phyloP scores from a whole-genome alignment of 1,140 invertebrate genomes.

The Danaus melanippus region DNA sequence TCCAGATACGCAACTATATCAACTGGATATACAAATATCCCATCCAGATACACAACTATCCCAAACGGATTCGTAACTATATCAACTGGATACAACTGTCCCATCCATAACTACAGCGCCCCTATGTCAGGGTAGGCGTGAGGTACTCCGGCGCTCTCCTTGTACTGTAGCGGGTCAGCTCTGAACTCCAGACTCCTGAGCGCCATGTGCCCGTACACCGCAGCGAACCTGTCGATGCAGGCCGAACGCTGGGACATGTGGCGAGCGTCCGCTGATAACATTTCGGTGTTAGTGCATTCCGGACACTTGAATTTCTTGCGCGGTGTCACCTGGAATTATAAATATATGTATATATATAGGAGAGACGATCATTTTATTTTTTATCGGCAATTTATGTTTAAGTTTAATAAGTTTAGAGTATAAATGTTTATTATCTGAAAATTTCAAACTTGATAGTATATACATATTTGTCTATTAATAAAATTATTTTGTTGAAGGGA shows the following conservation, averaged over 20 bases:
- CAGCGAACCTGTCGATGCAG: slow-evolving; percentile 91
- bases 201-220: slow-evolving; percentile 90
- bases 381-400: too few species aligned
- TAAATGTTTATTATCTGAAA: too few species aligned
- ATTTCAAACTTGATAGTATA: too few species aligned
- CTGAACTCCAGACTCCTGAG: slow-evolving; percentile 92
- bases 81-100: too few species aligned
- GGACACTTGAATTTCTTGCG: slow-evolving; percentile 99
- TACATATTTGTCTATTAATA: too few species aligned
- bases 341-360: background rate
- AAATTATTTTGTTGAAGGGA: too few species aligned
- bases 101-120: slow-evolving; percentile 76
- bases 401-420: too few species aligned
- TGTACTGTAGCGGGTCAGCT: slow-evolving; percentile 94
- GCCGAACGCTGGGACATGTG: slow-evolving; percentile 95
- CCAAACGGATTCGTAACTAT: too few species aligned
- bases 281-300: slow-evolving; percentile 94
- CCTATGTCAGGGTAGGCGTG: slow-evolving; percentile 93
- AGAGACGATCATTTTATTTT: too few species aligned
- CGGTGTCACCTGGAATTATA: slow-evolving; percentile 83
- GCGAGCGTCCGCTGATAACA: slow-evolving; percentile 91
- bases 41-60: too few species aligned
- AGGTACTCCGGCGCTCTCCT: slow-evolving; percentile 73
- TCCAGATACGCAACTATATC: too few species aligned
- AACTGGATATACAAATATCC: too few species aligned